phyloP scores from a whole-genome alignment of 2,888 invertebrate genomes.

The Caenorhabditis drosophilae region DNA sequence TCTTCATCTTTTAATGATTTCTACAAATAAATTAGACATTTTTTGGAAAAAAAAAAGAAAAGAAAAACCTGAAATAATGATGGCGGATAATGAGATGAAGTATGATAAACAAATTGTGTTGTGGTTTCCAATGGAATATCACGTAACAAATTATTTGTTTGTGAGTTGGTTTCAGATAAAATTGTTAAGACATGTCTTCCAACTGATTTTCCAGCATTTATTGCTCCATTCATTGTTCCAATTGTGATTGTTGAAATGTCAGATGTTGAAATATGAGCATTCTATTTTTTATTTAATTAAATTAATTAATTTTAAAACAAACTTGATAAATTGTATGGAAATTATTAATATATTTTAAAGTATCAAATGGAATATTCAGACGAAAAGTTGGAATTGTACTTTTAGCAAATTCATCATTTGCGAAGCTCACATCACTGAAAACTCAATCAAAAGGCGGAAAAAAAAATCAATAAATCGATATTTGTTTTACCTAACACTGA shows the following conservation, averaged over 20 bases:
- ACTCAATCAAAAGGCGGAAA: not conserved
- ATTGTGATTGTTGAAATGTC: conserved; percentile 44
- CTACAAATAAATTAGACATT: not conserved
- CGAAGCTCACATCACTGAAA: conserved; percentile 54
- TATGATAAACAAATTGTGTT: conserved; percentile 39
- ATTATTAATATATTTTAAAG: conserved; percentile 35
- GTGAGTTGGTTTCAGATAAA: conserved; percentile 14
- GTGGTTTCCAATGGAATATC: conserved; percentile 28
- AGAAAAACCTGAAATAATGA: conserved; percentile 12
- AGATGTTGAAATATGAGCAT: conserved; percentile 51
- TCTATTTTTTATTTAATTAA: conserved; percentile 5
- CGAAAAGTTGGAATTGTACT: conserved; percentile 50
- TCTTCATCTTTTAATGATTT: not conserved
- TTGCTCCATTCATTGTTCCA: conserved; percentile 60
- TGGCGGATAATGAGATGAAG: conserved; percentile 43
- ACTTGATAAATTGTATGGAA: conserved; percentile 32
- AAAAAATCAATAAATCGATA: not conserved
- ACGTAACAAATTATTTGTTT: conserved; percentile 12
- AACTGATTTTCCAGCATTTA: conserved; percentile 41
- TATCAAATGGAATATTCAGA: conserved; percentile 25
- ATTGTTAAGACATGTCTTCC: conserved; percentile 26
- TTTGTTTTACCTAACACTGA: conserved; percentile 40
- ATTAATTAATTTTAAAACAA: not conserved
- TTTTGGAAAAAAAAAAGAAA: too few relatives aligned
- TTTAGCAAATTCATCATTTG: conserved; percentile 41